phyloP scores from a whole-genome alignment of 2,113 vertebrate species.

The Gallinago undulata region DNA sequence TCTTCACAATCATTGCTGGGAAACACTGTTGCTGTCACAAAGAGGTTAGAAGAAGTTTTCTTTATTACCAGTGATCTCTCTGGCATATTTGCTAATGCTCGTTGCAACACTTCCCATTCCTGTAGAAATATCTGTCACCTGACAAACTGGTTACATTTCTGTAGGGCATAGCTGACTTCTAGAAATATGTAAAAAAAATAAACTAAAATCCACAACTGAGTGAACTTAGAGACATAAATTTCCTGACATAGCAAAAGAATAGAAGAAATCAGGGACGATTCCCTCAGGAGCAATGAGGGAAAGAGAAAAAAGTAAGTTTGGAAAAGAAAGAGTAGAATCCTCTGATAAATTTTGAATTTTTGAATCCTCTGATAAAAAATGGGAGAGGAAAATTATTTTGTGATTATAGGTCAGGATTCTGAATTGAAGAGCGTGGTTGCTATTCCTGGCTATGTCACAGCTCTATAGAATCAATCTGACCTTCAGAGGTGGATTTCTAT shows the following conservation, averaged over 20 bases:
- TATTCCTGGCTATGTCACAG: neutral
- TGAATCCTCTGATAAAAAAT: too few species aligned
- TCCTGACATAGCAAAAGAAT: neutral
- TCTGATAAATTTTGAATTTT: neutral
- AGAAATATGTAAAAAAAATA: neutral
- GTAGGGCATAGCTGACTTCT: neutral
- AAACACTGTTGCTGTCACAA: neutral
- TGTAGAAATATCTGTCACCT: neutral
- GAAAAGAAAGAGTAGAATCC: neutral
- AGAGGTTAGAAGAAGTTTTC: neutral
- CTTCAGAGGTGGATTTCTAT: neutral
- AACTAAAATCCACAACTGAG: neutral
- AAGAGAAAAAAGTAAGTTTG: neutral
- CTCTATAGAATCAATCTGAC: neutral
- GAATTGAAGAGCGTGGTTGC: neutral
- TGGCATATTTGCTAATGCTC: neutral
- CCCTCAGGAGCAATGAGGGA: neutral
- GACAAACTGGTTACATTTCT: neutral
- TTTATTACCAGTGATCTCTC: neutral
- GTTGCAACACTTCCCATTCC: neutral
- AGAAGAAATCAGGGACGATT: neutral
- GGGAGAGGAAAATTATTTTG: neutral
- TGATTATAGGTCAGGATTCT: neutral
- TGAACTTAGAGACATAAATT: neutral
- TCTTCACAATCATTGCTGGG: neutral